phyloP scores from a whole-genome alignment of 2,888 invertebrate species.

The Camponotus fellah region DNA sequence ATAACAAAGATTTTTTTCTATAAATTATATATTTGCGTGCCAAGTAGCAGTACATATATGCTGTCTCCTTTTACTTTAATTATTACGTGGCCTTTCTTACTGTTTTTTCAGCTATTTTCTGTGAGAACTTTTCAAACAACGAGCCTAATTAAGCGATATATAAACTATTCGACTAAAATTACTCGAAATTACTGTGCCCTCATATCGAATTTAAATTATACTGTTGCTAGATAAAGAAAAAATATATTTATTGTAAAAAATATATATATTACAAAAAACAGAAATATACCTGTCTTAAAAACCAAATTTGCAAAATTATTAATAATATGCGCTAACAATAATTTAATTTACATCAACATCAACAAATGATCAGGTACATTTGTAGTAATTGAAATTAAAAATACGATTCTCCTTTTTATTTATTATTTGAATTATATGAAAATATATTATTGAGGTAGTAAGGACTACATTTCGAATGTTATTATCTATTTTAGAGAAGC shows the following conservation, averaged over 20 bases:
- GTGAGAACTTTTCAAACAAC: constrained; percentile 50
- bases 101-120: constrained; percentile 41
- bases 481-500: constrained; percentile 12
- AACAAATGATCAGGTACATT: not conserved
- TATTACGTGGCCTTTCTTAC: not conserved
- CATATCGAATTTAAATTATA: constrained; percentile 67
- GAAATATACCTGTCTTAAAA: constrained; percentile 72
- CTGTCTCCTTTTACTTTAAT: not conserved
- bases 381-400: not conserved
- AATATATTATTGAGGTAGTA: constrained; percentile 33
- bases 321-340: not conserved
- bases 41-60: constrained; percentile 10
- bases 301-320: constrained; percentile 8
- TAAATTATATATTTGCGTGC: constrained; percentile 20
- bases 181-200: constrained; percentile 60
- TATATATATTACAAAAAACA: constrained; percentile 71
- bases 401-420: constrained; percentile 4
- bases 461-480: not conserved
- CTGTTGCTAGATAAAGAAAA: constrained; percentile 72
- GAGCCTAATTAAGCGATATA: constrained; percentile 49
- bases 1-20: constrained; percentile 14
- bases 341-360: not conserved
- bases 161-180: constrained; percentile 43
- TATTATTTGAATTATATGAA: constrained; percentile 29
- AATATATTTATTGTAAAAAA: constrained; percentile 80